Percentiles rank a stretch among this genome's conserved stretches.
Conservation (phyloP, 92 coral and sea anemone species). For the Palythoa grandiflora region DNA sequence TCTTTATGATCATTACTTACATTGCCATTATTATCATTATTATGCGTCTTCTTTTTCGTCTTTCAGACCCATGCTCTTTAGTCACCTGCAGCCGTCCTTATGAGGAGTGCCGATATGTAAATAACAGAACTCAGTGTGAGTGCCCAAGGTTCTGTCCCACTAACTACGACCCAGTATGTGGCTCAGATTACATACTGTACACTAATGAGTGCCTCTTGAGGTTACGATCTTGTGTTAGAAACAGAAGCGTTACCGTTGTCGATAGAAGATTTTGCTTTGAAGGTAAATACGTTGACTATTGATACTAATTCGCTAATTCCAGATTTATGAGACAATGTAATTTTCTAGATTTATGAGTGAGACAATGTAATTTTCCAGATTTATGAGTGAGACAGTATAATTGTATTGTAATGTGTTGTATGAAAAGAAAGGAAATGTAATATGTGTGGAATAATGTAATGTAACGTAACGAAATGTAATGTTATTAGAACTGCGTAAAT, state of each 20-base stretch:
- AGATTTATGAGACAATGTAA: background rate
- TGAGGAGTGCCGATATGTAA: background rate
- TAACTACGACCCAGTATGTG: slow-evolving; percentile 14
- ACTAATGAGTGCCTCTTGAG: slow-evolving; percentile 28
- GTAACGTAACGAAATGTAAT: no score
- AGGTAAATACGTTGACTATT: background rate
- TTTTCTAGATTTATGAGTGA: background rate
- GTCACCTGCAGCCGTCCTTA: slow-evolving; percentile 11
- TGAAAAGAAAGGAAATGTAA: no score
- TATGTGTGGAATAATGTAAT: no score
- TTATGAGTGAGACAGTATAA: background rate
- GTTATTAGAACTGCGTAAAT: no score
- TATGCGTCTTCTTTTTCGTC: background rate
- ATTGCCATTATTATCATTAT: background rate
- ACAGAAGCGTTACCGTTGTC: slow-evolving; percentile 1
- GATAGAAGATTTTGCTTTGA: background rate
- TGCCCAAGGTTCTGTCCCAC: slow-evolving; percentile 24
- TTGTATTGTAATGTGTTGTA: no score
- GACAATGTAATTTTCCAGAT: background rate
- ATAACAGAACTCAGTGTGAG: background rate
- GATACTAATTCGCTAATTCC: background rate
- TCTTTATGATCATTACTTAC: background rate
- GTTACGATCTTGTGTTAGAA: background rate
- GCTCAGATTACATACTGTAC: slow-evolving; percentile 6
- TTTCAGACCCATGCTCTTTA: slow-evolving; percentile 14